Conservation (phyloP, 2,797 vertebrate genomes). For the Florisuga fusca region DNA sequence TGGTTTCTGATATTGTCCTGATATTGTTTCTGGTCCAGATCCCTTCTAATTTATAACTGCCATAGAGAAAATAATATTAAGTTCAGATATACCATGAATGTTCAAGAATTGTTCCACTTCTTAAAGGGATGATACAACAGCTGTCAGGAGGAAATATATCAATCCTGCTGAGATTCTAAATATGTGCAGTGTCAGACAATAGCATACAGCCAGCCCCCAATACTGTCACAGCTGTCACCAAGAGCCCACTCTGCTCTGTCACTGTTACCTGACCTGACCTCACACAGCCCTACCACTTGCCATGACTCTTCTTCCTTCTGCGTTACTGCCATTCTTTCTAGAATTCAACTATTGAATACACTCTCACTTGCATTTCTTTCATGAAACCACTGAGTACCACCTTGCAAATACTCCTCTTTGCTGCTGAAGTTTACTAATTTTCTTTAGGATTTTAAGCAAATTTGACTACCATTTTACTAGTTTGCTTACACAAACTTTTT, state of each 20-base stretch:
- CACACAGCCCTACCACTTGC: accelerated
- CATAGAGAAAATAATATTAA: neutral
- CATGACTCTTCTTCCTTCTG: accelerated
- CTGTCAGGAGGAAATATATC: neutral
- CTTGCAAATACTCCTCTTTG: neutral
- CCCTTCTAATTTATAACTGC: neutral
- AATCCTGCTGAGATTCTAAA: neutral
- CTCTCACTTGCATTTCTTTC: neutral
- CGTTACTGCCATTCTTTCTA: neutral
- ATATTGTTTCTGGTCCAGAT: neutral
- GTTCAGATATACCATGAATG: neutral
- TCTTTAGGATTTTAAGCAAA: neutral
- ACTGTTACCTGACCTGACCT: neutral
- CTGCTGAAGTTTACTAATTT: neutral
- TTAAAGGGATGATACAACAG: neutral
- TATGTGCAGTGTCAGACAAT: accelerated
- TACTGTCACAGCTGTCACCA: neutral
- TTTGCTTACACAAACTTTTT: neutral
- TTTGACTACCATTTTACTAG: no score
- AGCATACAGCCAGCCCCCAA: neutral
- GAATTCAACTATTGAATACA: neutral
- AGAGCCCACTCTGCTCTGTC: neutral
- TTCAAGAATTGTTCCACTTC: neutral
- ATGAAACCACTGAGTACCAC: neutral
- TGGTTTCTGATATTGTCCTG: no score